These are phyloP conservation scores for Trichomalopsis sarcophagae DNA, from an alignment of 1,140 invertebrate species.

Conservation along the genomic window DNA sequence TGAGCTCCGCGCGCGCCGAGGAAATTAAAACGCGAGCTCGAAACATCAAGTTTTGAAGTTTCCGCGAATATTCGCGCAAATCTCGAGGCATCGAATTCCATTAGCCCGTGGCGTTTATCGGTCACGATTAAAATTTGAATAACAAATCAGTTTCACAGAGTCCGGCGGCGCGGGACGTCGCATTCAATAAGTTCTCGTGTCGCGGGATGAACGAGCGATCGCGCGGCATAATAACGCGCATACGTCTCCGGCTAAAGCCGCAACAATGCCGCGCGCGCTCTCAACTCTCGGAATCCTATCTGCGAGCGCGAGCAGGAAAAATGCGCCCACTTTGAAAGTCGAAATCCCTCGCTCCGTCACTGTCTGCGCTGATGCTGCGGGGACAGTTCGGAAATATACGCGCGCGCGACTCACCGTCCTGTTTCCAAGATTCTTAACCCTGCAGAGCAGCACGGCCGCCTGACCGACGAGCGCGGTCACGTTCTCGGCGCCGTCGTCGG, in stretches of 20 bases:
- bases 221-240: neutral
- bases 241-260: neutral
- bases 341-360: neutral
- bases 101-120: too few species aligned
- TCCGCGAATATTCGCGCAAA: too few species aligned
- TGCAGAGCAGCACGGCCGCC: constrained; percentile 85
- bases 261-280: neutral
- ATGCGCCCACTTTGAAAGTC: neutral
- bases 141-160: too few species aligned
- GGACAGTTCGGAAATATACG: too few species aligned
- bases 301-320: neutral
- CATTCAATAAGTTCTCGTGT: neutral
- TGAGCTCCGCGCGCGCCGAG: neutral
- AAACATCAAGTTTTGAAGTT: neutral
- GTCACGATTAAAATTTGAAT: neutral
- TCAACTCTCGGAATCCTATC: neutral
- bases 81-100: too few species aligned
- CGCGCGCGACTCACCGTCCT: constrained; percentile 83
- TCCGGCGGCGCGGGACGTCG: neutral
- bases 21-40: neutral
- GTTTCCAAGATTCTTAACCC: constrained; percentile 89
- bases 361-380: neutral
- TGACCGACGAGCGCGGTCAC: constrained; percentile 88
- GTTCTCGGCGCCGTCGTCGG: constrained; percentile 85
- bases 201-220: neutral